Evolutionary conservation across 2,888 invertebrate species (phyloP).

Genomic region (Cheilosia grossa): DNA sequence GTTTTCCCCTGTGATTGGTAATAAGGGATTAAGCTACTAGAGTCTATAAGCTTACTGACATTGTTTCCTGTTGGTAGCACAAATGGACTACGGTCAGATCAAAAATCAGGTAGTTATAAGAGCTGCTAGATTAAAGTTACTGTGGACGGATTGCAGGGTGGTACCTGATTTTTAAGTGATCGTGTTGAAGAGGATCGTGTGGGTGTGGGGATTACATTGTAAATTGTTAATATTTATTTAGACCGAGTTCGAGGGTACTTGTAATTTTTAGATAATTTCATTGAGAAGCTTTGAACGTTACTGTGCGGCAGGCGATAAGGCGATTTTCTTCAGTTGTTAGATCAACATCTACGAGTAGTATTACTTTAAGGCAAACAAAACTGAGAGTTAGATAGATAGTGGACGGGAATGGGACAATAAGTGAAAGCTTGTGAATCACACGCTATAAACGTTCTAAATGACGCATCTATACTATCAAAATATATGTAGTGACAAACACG

Average conservation of each 20-base stretch:
- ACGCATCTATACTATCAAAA: too few species aligned
- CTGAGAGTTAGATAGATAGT: neutral
- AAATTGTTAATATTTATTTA: too few species aligned
- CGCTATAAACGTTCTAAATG: too few species aligned
- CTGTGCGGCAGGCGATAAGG: conserved; percentile 2
- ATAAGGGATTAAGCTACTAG: conserved; percentile 3
- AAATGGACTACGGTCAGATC: conserved; percentile 6
- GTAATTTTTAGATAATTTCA: conserved; percentile 2
- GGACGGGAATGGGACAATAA: neutral
- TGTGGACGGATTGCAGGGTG: neutral
- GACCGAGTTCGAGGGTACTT: neutral
- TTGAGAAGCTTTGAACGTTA: neutral
- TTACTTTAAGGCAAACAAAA: neutral
- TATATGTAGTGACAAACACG: too few species aligned
- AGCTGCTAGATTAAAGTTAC: conserved; percentile 1
- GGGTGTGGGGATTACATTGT: too few species aligned
- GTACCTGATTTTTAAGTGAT: neutral
- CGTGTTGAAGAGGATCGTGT: neutral
- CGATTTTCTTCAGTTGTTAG: neutral
- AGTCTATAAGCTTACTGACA: neutral
- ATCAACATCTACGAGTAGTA: neutral
- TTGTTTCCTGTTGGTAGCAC: conserved; percentile 48
- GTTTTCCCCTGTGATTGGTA: conserved; percentile 14
- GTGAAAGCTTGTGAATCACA: too few species aligned
- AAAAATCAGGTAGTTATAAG: conserved; percentile 9